phyloP scores from a whole-genome alignment of 2,888 invertebrate species.

The Ornithoptera alexandrae region DNA sequence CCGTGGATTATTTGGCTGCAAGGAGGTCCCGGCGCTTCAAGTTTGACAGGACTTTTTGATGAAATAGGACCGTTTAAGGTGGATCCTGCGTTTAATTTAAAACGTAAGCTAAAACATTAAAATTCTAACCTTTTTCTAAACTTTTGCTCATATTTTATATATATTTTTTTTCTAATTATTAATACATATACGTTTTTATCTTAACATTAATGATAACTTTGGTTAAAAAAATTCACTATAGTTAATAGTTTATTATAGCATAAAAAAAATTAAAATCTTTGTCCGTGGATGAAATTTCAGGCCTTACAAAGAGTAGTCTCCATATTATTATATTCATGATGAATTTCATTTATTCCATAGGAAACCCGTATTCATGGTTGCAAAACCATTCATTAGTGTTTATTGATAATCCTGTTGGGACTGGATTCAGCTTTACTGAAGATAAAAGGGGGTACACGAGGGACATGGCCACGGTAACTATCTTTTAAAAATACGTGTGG shows the following conservation, averaged over 20 bases:
- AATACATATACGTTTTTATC: not conserved
- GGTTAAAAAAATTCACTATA: no score
- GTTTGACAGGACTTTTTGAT: conserved; percentile 65
- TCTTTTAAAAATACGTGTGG: not conserved
- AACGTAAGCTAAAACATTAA: conserved; percentile 46
- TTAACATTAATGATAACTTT: no score
- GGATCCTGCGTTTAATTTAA: conserved; percentile 38
- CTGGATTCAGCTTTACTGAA: conserved; percentile 83
- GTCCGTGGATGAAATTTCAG: no score
- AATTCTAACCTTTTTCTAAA: not conserved
- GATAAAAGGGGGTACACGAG: conserved; percentile 73
- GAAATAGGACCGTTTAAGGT: conserved; percentile 66
- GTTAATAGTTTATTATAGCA: no score
- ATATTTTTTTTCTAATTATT: not conserved
- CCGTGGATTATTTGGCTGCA: conserved; percentile 92
- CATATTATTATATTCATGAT: not conserved
- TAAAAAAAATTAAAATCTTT: no score
- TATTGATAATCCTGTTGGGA: conserved; percentile 84
- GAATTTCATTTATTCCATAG: conserved; percentile 43
- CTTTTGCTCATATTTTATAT: no score
- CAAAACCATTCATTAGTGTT: conserved; percentile 81
- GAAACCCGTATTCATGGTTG: conserved; percentile 78
- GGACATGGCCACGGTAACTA: conserved; percentile 76
- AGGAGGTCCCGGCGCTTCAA: conserved; percentile 90
- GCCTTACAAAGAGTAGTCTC: not conserved